Percentiles rank a stretch among this genome's conserved stretches.
phyloP scores from a whole-genome alignment of 1,140 invertebrate species.

The Drosophila trapezifrons region DNA sequence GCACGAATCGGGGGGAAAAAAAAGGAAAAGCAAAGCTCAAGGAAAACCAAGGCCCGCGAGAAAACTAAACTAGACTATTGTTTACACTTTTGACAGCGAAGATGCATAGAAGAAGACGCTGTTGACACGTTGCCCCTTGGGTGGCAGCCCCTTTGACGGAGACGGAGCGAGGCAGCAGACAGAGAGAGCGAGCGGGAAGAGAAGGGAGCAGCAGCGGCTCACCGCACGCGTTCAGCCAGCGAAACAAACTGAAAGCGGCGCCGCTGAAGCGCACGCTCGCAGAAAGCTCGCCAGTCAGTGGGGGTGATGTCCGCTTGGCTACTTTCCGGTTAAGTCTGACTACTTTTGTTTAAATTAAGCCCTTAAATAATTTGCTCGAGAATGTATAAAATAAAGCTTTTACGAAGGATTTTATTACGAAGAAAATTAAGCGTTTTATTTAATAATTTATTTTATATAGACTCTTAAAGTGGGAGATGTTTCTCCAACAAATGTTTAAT shows the following conservation, averaged over 20 bases:
- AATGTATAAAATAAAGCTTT: no score
- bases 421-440: neutral
- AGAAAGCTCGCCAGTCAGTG: constrained; percentile 26
- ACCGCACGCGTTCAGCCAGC: constrained; percentile 56
- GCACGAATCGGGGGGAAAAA: constrained; percentile 32
- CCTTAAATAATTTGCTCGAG: no score
- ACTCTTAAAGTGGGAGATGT: no score
- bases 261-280: constrained; percentile 32
- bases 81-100: constrained; percentile 67
- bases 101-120: constrained; percentile 41
- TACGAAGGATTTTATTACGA: no score
- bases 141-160: constrained; percentile 50
- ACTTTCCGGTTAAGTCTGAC: neutral
- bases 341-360: no score
- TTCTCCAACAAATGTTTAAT: no score
- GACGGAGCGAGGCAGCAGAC: constrained; percentile 17
- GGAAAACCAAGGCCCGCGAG: constrained; percentile 20
- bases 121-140: constrained; percentile 77
- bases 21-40: constrained; percentile 14
- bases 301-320: constrained; percentile 21
- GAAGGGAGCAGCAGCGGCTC: constrained; percentile 34
- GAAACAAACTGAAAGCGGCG: constrained; percentile 56
- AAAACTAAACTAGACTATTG: constrained; percentile 64
- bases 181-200: constrained; percentile 12
- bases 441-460: no score